Evolutionary conservation across 2,797 vertebrate genomes (phyloP).

Genomic region (Sciurus carolinensis): DNA sequence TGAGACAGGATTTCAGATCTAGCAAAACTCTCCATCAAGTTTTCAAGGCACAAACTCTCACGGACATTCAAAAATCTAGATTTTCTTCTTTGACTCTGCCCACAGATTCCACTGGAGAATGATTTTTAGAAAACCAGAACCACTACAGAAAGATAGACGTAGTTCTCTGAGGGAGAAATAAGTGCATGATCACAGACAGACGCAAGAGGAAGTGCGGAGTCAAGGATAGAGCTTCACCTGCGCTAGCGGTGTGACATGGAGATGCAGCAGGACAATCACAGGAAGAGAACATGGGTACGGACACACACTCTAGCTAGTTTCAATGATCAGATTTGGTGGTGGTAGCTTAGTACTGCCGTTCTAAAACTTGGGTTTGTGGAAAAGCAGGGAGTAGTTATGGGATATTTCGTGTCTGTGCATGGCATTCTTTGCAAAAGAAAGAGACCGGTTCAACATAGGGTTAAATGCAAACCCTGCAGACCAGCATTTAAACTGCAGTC

Average conservation of each 20-base stretch:
- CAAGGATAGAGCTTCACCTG: too few species aligned
- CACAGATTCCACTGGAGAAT: neutral
- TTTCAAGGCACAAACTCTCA: too few species aligned
- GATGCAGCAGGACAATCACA: too few species aligned
- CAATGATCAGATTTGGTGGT: too few species aligned
- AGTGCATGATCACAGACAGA: neutral
- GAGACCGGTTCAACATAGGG: neutral
- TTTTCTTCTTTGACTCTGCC: neutral
- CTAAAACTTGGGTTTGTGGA: neutral
- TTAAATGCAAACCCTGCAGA: too few species aligned
- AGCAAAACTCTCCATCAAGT: too few species aligned
- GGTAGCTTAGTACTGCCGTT: neutral
- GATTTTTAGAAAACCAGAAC: neutral
- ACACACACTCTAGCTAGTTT: neutral
- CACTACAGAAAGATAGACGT: neutral
- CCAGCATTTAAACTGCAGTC: neutral
- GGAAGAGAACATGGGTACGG: neutral
- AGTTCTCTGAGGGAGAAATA: neutral
- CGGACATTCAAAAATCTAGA: too few species aligned
- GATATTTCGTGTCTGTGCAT: neutral
- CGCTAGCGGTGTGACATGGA: fast-evolving
- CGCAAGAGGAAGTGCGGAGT: neutral
- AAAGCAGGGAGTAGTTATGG: neutral
- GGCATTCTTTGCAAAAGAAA: neutral
- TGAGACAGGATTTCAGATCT: too few species aligned